A percentile compares a stretch with the other conserved stretches of the same genome.
phyloP scores from a whole-genome alignment of 2,797 vertebrate genomes.

The Podargus strigoides region DNA sequence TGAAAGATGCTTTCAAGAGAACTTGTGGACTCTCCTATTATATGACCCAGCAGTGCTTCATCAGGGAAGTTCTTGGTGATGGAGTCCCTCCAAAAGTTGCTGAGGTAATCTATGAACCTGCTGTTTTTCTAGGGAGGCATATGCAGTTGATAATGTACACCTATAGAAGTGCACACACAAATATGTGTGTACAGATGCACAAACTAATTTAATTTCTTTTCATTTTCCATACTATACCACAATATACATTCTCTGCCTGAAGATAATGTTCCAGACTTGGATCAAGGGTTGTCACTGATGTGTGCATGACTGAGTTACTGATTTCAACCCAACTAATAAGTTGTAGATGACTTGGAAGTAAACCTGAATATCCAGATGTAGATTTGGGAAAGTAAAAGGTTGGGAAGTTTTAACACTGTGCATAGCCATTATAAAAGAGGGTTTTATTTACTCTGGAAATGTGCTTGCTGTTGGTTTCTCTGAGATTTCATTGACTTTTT shows the following conservation, averaged over 20 bases:
- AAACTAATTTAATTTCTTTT: not conserved
- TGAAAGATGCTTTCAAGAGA: slow-evolving; percentile 99
- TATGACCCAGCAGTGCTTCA: slow-evolving; percentile 98
- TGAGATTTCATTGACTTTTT: not conserved
- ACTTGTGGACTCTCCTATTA: slow-evolving; percentile 94
- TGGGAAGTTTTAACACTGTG: not conserved
- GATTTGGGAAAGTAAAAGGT: not conserved
- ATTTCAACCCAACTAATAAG: not conserved
- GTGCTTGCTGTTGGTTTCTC: not conserved
- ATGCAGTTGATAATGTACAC: rapidly evolving
- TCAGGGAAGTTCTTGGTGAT: slow-evolving; percentile 95
- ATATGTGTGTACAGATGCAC: rapidly evolving
- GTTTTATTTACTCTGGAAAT: not conserved
- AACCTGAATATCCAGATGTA: not conserved
- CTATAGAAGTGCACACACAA: not conserved
- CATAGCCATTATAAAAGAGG: not conserved
- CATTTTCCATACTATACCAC: not conserved
- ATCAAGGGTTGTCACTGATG: rapidly evolving
- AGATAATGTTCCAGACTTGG: not conserved
- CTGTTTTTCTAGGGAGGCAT: not conserved
- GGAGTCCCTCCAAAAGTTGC: slow-evolving; percentile 96
- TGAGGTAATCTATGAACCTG: slow-evolving; percentile 81
- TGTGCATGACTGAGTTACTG: not conserved
- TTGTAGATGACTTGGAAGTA: not conserved
- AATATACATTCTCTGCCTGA: not conserved